Conservation (phyloP, 2,797 vertebrate genomes). For the Pagetopsis macropterus region DNA sequence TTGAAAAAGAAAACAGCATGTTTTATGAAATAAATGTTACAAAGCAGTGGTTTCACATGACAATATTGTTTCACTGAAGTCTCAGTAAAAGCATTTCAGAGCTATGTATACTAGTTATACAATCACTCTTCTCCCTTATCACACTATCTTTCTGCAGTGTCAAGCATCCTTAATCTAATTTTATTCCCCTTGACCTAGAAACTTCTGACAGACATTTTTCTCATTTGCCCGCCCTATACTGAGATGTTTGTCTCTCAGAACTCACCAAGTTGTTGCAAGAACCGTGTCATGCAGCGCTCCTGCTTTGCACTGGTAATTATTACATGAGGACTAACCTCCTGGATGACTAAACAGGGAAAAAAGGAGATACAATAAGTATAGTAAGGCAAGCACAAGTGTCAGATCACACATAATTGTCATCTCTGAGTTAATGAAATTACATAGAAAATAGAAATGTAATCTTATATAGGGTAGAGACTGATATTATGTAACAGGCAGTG, state of each 20-base stretch:
- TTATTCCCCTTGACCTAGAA: conserved; percentile 60
- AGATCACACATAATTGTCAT: not conserved
- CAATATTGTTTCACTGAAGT: not conserved
- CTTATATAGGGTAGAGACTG: not conserved
- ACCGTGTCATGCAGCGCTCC: conserved; percentile 86
- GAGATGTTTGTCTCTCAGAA: conserved; percentile 16
- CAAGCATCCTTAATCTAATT: conserved; percentile 44
- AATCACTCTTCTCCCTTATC: conserved; percentile 35
- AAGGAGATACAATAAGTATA: not conserved
- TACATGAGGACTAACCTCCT: conserved; percentile 87
- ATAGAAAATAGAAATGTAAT: not conserved
- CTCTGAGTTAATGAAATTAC: not conserved
- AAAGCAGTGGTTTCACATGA: not conserved
- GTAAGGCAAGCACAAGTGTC: not conserved
- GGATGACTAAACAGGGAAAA: conserved; percentile 81
- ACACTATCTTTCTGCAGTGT: not conserved
- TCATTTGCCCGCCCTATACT: not conserved
- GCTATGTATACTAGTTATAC: not conserved
- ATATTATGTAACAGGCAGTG: not conserved
- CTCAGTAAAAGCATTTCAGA: not conserved
- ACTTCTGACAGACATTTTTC: conserved; percentile 16
- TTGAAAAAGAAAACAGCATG: not conserved
- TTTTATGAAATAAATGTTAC: not conserved
- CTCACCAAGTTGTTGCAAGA: conserved; percentile 87
- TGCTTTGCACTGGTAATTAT: conserved; percentile 95